Evolutionary conservation across 1,140 invertebrate genomes (phyloP).

Genomic region (Drosophila sturtevanti): DNA sequence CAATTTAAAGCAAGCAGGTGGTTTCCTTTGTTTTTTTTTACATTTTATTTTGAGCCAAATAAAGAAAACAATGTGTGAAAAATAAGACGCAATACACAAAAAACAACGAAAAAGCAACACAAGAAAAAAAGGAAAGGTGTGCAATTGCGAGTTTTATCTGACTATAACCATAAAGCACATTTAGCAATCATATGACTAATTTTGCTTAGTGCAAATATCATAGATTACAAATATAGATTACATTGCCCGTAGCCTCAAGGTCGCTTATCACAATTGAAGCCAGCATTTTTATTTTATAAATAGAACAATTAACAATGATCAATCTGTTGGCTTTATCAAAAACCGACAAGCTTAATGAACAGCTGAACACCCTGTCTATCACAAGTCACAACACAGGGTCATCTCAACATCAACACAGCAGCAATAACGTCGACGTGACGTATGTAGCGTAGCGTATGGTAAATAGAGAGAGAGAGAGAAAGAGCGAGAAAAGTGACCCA

Average conservation of each 20-base stretch:
- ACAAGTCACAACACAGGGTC: constrained; percentile 57
- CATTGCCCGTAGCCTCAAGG: constrained; percentile 33
- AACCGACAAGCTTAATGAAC: constrained; percentile 19
- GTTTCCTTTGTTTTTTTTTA: constrained; percentile 10
- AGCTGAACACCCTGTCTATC: constrained; percentile 30
- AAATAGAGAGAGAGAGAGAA: no score
- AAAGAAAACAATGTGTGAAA: constrained; percentile 39
- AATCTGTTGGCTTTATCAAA: constrained; percentile 24
- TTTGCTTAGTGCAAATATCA: constrained; percentile 30
- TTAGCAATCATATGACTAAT: constrained; percentile 46
- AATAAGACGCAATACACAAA: constrained; percentile 62
- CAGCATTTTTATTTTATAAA: neutral
- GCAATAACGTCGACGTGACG: constrained; percentile 47
- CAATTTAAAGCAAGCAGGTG: constrained; percentile 42
- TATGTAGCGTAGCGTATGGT: constrained; percentile 11
- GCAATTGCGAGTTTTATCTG: constrained; percentile 14
- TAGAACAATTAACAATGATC: constrained; percentile 23
- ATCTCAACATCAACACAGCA: constrained; percentile 15
- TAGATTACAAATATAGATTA: constrained; percentile 3
- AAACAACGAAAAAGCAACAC: neutral
- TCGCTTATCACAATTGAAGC: constrained; percentile 57
- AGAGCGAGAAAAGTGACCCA: neutral
- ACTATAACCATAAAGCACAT: constrained; percentile 17
- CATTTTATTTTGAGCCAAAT: constrained; percentile 33
- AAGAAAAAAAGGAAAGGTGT: neutral